Percentiles rank a stretch among this genome's conserved stretches.
phyloP scores from a whole-genome alignment of 2,888 invertebrate genomes.

The Furcula furcula region DNA sequence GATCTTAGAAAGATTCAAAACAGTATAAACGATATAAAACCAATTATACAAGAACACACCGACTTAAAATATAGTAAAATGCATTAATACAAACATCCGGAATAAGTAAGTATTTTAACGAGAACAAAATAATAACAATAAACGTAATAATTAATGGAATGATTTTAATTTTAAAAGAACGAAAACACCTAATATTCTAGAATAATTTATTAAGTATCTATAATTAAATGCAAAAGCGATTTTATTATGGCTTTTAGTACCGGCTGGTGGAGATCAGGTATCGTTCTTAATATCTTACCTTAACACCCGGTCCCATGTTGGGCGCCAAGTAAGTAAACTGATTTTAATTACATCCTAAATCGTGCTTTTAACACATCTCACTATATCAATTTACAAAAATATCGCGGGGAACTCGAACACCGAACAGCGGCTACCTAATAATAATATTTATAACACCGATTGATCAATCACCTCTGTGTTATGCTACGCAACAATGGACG shows the following conservation, averaged over 20 bases:
- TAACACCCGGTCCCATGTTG: conserved; percentile 16
- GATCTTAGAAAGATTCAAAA: conserved; percentile 7
- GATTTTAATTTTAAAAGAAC: conserved; percentile 18
- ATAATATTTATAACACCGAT: conserved; percentile 13
- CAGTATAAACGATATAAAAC: conserved; percentile 13
- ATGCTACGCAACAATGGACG: conserved; percentile 22
- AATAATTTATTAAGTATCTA: conserved; percentile 6
- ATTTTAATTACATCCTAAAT: conserved; percentile 8
- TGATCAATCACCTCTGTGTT: conserved; percentile 10
- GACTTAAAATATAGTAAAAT: conserved; percentile 24
- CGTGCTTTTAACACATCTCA: conserved; percentile 14
- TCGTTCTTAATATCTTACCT: conserved; percentile 18
- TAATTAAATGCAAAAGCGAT: conserved; percentile 24
- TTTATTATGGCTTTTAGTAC: conserved; percentile 12
- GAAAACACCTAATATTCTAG: conserved; percentile 9
- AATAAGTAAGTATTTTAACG: conserved; percentile 19
- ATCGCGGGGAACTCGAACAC: conserved; percentile 20
- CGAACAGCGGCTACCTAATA: conserved; percentile 23
- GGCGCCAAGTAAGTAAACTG: conserved; percentile 24
- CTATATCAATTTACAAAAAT: conserved; percentile 29
- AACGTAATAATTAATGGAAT: conserved; percentile 11
- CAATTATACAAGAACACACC: conserved; percentile 10
- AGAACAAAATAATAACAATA: not conserved
- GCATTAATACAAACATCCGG: conserved; percentile 7
- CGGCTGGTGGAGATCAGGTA: conserved; percentile 11